phyloP scores from a whole-genome alignment of 2,888 invertebrate genomes.

The Uropetala carovei region DNA sequence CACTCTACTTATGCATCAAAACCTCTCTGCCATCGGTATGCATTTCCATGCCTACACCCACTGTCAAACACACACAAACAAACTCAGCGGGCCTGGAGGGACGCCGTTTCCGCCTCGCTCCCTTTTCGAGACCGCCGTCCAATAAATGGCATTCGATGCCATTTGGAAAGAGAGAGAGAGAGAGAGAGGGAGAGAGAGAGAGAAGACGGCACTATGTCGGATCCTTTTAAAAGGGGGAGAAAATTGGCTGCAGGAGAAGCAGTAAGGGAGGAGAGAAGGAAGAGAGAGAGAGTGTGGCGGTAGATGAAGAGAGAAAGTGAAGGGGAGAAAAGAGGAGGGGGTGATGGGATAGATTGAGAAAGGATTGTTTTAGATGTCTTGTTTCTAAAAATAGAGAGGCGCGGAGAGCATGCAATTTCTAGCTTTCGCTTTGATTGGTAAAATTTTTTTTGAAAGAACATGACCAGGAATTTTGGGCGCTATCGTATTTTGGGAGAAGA shows the following conservation, averaged over 20 bases:
- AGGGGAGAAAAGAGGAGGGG: not conserved
- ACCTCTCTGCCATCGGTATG: not conserved
- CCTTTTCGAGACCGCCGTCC: constrained; percentile 11
- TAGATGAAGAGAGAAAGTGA: not conserved
- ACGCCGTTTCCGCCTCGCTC: not conserved
- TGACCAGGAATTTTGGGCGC: no score
- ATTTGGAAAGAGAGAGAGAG: not conserved
- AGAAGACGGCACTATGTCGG: not conserved
- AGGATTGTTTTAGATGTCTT: no score
- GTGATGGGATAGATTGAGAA: no score
- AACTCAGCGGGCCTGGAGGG: not conserved
- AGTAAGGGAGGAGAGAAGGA: not conserved
- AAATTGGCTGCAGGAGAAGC: not conserved
- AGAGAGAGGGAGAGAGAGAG: no score
- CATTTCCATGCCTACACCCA: not conserved
- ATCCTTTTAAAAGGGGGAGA: not conserved
- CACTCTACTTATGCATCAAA: not conserved
- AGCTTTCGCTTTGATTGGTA: no score
- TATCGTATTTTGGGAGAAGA: no score
- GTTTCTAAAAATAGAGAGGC: no score
- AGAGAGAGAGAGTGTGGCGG: not conserved
- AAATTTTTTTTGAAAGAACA: no score
- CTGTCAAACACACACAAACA: not conserved
- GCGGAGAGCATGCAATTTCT: no score
- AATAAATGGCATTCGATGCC: not conserved